Evolutionary conservation across 2,888 invertebrate genomes (phyloP).

Genomic region (Hydropsyche betteni): DNA sequence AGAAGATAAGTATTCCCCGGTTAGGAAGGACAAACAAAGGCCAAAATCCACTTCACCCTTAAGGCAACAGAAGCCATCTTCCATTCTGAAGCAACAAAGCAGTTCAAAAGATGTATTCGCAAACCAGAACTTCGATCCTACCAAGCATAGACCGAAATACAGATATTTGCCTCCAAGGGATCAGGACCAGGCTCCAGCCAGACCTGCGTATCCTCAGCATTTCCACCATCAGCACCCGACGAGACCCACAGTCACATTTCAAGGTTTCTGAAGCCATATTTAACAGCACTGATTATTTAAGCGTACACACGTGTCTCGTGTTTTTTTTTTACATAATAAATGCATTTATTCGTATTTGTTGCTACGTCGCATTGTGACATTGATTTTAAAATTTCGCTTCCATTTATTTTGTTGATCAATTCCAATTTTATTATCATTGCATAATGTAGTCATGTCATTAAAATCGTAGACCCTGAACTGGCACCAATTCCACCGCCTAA

Average conservation of each 20-base stretch:
- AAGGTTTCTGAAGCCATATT: constrained; percentile 66
- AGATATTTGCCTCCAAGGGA: constrained; percentile 75
- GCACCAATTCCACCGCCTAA: constrained; percentile 73
- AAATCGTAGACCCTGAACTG: constrained; percentile 67
- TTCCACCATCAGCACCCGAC: constrained; percentile 64
- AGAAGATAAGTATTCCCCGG: constrained; percentile 55
- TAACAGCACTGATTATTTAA: constrained; percentile 35
- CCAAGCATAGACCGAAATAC: constrained; percentile 77
- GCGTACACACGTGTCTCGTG: constrained; percentile 48
- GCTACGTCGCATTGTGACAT: not conserved
- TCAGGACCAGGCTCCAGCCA: constrained; percentile 32
- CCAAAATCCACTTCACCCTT: constrained; percentile 59
- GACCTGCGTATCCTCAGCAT: constrained; percentile 60
- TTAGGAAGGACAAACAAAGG: constrained; percentile 59
- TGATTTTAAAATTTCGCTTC: not conserved
- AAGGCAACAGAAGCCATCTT: constrained; percentile 57
- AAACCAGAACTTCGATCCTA: constrained; percentile 77
- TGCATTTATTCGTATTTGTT: constrained; percentile 16
- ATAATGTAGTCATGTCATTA: constrained; percentile 9
- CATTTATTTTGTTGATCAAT: no score
- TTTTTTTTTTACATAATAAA: constrained; percentile 48
- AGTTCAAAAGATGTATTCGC: constrained; percentile 63
- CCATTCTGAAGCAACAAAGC: constrained; percentile 62
- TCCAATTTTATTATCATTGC: constrained; percentile 44
- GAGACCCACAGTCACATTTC: constrained; percentile 76